A percentile compares a stretch with the other conserved stretches of the same genome.
Conservation (phyloP, 2,797 vertebrate genomes). For the Gobionotothen gibberifrons region DNA sequence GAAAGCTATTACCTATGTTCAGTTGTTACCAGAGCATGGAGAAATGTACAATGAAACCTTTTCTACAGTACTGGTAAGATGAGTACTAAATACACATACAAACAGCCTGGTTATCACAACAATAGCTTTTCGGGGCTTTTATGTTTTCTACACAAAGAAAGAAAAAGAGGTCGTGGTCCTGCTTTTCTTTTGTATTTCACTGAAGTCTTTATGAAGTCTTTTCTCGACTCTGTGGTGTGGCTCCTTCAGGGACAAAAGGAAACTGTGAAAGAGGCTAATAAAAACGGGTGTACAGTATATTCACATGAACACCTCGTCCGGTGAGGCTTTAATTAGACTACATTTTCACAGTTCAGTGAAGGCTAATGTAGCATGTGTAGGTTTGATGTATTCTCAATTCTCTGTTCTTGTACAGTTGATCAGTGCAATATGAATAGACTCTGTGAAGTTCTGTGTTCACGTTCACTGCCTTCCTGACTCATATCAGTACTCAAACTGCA, state of each 20-base stretch:
- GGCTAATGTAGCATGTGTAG: slow-evolving; percentile 42
- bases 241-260: not conserved
- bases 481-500: not conserved
- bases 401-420: slow-evolving; percentile 39
- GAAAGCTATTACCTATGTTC: not conserved
- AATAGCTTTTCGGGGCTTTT: not conserved
- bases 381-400: slow-evolving; percentile 48
- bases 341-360: slow-evolving; percentile 37
- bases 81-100: not conserved
- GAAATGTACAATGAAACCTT: not conserved
- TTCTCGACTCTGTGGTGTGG: not conserved
- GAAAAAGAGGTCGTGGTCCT: not conserved
- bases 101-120: not conserved
- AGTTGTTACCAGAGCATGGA: not conserved
- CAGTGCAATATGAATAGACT: slow-evolving; percentile 38
- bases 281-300: not conserved
- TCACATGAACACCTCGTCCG: slow-evolving; percentile 6
- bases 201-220: not conserved
- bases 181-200: not conserved
- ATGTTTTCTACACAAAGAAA: not conserved
- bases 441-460: slow-evolving; percentile 21
- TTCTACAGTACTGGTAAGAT: not conserved
- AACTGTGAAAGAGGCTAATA: not conserved
- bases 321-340: slow-evolving; percentile 50
- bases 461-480: slow-evolving; percentile 27